A percentile compares a stretch with the other conserved stretches of the same genome.
Conservation (phyloP, 1,140 invertebrate genomes). For the Onthophagus taurus region DNA sequence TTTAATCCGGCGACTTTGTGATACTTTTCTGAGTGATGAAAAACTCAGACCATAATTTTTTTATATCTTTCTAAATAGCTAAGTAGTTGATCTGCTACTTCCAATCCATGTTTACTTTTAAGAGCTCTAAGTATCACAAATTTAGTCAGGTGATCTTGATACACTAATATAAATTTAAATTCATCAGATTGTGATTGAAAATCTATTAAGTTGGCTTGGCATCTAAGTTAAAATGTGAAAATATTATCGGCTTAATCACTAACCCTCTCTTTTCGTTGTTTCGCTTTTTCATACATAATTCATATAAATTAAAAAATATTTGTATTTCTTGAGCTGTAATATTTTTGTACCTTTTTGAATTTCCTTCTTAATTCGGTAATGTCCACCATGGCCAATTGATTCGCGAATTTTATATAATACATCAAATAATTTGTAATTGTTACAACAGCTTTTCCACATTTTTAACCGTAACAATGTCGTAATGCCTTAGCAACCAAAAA, state of each 20-base stretch:
- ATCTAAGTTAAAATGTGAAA: conserved; percentile 31
- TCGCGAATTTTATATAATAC: background rate
- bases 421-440: background rate
- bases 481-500: background rate
- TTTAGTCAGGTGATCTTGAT: conserved; percentile 41
- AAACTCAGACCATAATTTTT: no score
- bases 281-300: conserved; percentile 18
- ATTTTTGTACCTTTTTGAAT: conserved; percentile 6
- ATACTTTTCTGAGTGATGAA: no score
- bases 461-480: background rate
- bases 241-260: conserved; percentile 29
- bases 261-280: conserved; percentile 25
- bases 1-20: no score
- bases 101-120: conserved; percentile 28
- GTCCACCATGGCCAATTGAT: background rate
- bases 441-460: background rate
- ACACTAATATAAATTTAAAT: conserved; percentile 39
- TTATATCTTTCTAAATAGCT: no score
- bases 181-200: conserved; percentile 36
- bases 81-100: conserved; percentile 29
- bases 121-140: conserved; percentile 32
- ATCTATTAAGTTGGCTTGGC: conserved; percentile 40
- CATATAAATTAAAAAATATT: conserved; percentile 16
- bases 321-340: conserved; percentile 5
- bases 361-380: background rate